phyloP scores from a whole-genome alignment of 64 coral and sea anemone species.

The Platygyra sinensis region DNA sequence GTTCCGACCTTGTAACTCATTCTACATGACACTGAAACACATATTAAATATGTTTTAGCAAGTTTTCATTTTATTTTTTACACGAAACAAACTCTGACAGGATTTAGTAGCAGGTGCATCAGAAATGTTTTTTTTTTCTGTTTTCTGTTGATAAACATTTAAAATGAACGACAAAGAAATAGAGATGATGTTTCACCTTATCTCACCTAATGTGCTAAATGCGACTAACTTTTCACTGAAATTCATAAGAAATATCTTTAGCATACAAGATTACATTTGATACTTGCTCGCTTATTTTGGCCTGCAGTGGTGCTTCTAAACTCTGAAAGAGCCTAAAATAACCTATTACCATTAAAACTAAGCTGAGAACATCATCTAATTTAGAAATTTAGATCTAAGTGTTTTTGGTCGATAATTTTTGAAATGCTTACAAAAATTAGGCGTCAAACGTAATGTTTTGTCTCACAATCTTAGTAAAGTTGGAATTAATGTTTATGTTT shows the following conservation, averaged over 20 bases:
- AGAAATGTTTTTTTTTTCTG: neutral
- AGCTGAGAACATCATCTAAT: neutral
- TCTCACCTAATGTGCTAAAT: neutral
- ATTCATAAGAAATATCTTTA: too few relatives aligned
- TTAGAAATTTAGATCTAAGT: constrained; percentile 25
- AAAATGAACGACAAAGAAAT: neutral
- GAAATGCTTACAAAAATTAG: neutral
- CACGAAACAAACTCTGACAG: neutral
- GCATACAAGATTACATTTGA: too few relatives aligned
- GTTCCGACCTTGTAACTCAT: constrained; percentile 33
- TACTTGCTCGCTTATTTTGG: too few relatives aligned
- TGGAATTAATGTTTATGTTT: constrained; percentile 24
- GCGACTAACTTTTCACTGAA: neutral
- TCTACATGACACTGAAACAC: constrained; percentile 23
- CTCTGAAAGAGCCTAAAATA: neutral
- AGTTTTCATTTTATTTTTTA: neutral
- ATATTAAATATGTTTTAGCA: neutral
- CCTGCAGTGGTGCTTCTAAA: neutral
- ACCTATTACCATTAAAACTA: neutral
- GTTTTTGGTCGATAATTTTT: constrained; percentile 19
- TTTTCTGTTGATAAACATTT: constrained; percentile 44
- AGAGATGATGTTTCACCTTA: constrained; percentile 7
- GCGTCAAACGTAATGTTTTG: constrained; percentile 38
- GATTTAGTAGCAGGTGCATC: neutral
- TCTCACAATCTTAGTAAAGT: neutral